phyloP scores from a whole-genome alignment of 2,888 invertebrate genomes.

The Andrena flavipes region DNA sequence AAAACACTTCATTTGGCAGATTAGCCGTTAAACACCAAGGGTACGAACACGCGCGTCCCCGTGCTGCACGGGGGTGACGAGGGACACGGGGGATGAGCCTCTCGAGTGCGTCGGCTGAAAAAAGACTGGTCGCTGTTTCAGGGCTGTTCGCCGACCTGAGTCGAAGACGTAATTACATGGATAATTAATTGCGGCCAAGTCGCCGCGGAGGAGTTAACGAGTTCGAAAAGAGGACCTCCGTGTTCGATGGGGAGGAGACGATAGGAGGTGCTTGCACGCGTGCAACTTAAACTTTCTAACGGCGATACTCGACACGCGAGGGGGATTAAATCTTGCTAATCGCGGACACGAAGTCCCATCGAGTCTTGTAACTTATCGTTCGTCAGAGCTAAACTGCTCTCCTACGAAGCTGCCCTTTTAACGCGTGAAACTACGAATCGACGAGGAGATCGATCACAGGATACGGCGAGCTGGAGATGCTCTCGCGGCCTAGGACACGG shows the following conservation, averaged over 20 bases:
- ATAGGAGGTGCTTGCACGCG: constrained; percentile 43
- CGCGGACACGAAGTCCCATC: constrained; percentile 26
- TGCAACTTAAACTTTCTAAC: constrained; percentile 21
- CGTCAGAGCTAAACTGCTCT: background rate
- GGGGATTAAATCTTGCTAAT: constrained; percentile 56
- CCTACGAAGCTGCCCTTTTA: too few species aligned
- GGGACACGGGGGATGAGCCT: constrained; percentile 42
- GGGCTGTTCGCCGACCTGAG: constrained; percentile 33
- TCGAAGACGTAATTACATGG: constrained; percentile 50
- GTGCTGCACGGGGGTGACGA: background rate
- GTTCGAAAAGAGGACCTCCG: constrained; percentile 29
- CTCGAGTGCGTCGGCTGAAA: constrained; percentile 34
- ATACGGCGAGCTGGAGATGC: background rate
- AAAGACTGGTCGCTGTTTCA: constrained; percentile 44
- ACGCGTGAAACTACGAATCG: background rate
- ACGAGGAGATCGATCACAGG: background rate
- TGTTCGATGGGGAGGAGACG: constrained; percentile 39
- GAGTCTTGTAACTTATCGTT: background rate
- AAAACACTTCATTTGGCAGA: constrained; percentile 85
- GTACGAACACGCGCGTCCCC: constrained; percentile 63
- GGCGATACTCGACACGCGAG: constrained; percentile 45
- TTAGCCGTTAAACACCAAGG: constrained; percentile 84
- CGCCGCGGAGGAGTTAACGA: constrained; percentile 29
- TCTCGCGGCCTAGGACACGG: background rate
- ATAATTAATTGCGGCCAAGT: constrained; percentile 57